These are phyloP conservation scores for Xylota segnis DNA, from an alignment of 2,888 invertebrate species.

Conservation along the genomic window DNA sequence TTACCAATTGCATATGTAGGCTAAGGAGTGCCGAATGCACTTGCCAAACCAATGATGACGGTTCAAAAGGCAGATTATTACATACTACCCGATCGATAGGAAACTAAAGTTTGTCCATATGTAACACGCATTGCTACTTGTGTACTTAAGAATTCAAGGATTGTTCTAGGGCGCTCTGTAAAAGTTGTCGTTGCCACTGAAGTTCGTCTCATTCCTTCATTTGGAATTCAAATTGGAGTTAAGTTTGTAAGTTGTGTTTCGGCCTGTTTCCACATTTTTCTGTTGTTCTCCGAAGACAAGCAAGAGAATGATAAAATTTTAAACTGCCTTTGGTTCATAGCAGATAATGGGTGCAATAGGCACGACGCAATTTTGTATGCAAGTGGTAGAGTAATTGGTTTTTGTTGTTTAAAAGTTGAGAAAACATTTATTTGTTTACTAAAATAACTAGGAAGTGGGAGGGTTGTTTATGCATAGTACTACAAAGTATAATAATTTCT, in stretches of 20 bases:
- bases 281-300: not conserved
- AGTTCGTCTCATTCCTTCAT: slow-evolving; percentile 46
- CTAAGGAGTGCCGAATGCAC: slow-evolving; percentile 35
- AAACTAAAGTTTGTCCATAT: slow-evolving; percentile 28
- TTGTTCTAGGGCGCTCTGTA: slow-evolving; percentile 41
- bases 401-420: slow-evolving; percentile 29
- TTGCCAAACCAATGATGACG: slow-evolving; percentile 38
- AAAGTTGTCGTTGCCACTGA: slow-evolving; percentile 39
- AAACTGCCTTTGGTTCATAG: slow-evolving; percentile 40
- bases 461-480: not conserved
- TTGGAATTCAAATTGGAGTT: slow-evolving; percentile 67
- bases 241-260: slow-evolving; percentile 31
- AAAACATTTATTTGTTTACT: not conserved
- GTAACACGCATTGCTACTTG: slow-evolving; percentile 54
- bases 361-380: not conserved
- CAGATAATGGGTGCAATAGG: slow-evolving; percentile 32
- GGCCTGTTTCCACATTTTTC: not conserved
- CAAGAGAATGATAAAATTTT: slow-evolving; percentile 16
- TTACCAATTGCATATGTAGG: slow-evolving; percentile 50
- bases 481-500: not conserved
- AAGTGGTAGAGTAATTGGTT: slow-evolving; percentile 32
- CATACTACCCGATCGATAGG: slow-evolving; percentile 51
- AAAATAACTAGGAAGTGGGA: not conserved
- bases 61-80: slow-evolving; percentile 49
- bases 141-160: slow-evolving; percentile 58